phyloP scores from a whole-genome alignment of 1,140 invertebrate species.

The Drosophila baimaii region DNA sequence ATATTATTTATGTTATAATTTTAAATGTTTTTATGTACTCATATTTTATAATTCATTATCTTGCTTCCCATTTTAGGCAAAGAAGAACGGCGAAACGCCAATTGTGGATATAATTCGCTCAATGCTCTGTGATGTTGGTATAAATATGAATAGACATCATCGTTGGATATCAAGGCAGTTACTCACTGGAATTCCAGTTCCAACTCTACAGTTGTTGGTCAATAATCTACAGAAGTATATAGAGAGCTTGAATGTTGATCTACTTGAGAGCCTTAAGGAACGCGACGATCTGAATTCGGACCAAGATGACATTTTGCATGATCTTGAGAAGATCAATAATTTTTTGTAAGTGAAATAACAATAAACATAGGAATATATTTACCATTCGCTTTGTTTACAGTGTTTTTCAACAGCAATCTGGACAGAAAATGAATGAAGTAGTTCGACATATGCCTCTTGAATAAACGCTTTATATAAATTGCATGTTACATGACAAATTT shows the following conservation, averaged over 20 bases:
- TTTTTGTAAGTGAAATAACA: slow-evolving; percentile 22
- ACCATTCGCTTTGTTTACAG: slow-evolving; percentile 1
- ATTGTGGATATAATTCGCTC: slow-evolving; percentile 47
- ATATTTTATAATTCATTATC: background rate
- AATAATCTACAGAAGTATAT: slow-evolving; percentile 35
- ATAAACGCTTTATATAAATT: slow-evolving; percentile 17
- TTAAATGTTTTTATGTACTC: too few relatives aligned
- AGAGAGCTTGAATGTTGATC: slow-evolving; percentile 25
- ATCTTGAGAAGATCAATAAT: slow-evolving; percentile 47
- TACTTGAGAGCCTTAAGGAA: slow-evolving; percentile 48
- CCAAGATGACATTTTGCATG: slow-evolving; percentile 41
- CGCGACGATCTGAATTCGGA: slow-evolving; percentile 42
- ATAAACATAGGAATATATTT: background rate
- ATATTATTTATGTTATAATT: too few relatives aligned
- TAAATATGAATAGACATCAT: slow-evolving; percentile 46
- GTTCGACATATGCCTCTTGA: slow-evolving; percentile 9
- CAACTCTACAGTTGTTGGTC: slow-evolving; percentile 34
- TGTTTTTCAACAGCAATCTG: slow-evolving; percentile 44
- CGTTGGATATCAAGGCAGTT: slow-evolving; percentile 53
- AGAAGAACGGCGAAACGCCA: slow-evolving; percentile 27
- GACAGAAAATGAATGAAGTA: slow-evolving; percentile 26
- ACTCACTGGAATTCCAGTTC: slow-evolving; percentile 41
- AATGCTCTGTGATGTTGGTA: slow-evolving; percentile 41
- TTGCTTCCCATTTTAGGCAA: slow-evolving; percentile 8
- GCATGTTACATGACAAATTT: slow-evolving; percentile 11